Base-by-base conservation (phyloP, 2,797 vertebrate species). In the Hemitrygon akajei region DNA sequence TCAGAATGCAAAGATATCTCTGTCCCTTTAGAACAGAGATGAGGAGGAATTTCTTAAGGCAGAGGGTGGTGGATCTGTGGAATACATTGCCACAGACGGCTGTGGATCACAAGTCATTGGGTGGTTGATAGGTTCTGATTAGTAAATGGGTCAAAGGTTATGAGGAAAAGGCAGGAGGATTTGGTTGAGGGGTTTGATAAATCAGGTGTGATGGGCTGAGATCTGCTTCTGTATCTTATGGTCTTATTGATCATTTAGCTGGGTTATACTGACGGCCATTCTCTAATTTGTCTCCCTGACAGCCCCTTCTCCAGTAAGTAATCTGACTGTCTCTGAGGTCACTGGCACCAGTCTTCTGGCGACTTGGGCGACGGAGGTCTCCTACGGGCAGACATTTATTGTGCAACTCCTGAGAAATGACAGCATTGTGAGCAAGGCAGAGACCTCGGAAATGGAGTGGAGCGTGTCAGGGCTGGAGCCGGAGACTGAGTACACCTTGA, bases 381-480 rank as follows among this genome's bases (percentile, higher is more conserved):
- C 81, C 34, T 30, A 12, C n/a, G 82, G 0, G 77, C 30, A 94
- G 77, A 11, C 37, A 82, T 96, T 96, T 63, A 47, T 77, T 0
- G 94, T 95, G 93, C 91, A 93, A 0, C 56, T 96, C 58, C 71
- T 80, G n/a, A 93, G 94, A 5, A 3, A 71, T 0, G 63, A 37
- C 7, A 25, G 94, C 20, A 66, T 94, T 0, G 7, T 80, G 0
- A 0, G 66, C 10, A 7, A 93, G 10, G 14, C 94, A 76, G 94
- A 95, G 94, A 95, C 37, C 20, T 11, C 0, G 0, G 34, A 12
- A 3, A 25, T 40, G 0, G 94, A 37, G 0, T 9, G 95, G 93
- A 75, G 16, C 0, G 58, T 94, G 47, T 94, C 94, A 0, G 94
- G 93, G 11, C 93, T 96, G 94, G 94, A 94, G 87, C 47, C 93